Evolutionary conservation across 2,888 invertebrate species (phyloP).

Genomic region (Trissoscelio sp.): DNA sequence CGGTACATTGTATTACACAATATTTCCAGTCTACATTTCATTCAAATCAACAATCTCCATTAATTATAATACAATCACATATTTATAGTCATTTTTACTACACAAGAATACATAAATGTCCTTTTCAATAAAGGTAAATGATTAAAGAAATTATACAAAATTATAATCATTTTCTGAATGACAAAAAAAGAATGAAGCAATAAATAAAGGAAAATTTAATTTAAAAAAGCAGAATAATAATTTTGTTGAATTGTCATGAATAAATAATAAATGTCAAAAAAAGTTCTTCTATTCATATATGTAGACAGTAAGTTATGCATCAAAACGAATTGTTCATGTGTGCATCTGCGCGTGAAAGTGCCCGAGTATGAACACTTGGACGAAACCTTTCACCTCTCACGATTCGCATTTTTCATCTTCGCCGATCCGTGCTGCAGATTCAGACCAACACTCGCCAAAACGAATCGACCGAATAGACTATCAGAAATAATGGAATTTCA

Average conservation of each 20-base stretch:
- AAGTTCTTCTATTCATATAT: constrained; percentile 3
- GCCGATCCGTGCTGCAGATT: constrained; percentile 70
- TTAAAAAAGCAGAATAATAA: too few species aligned
- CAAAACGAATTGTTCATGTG: constrained; percentile 35
- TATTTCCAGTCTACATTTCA: constrained; percentile 89
- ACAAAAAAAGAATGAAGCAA: too few species aligned
- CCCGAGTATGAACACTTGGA: constrained; percentile 49
- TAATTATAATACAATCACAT: constrained; percentile 42
- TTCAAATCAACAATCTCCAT: constrained; percentile 27
- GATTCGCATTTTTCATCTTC: constrained; percentile 71
- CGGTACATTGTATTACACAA: constrained; percentile 95
- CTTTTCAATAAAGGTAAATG: too few species aligned
- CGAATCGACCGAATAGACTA: constrained; percentile 51
- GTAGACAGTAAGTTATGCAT: constrained; percentile 40
- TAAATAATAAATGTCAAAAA: background rate
- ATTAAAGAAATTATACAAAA: too few species aligned
- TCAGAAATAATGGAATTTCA: constrained; percentile 45
- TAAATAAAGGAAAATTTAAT: too few species aligned
- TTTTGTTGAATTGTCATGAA: too few species aligned
- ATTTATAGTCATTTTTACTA: constrained; percentile 8
- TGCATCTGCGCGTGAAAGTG: constrained; percentile 64
- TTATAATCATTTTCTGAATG: too few species aligned
- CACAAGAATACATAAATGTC: background rate
- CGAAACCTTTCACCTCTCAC: constrained; percentile 72
- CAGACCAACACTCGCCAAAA: constrained; percentile 52